Evolutionary conservation across 2,797 vertebrate genomes (phyloP).

Genomic region (Scolopax rusticola): DNA sequence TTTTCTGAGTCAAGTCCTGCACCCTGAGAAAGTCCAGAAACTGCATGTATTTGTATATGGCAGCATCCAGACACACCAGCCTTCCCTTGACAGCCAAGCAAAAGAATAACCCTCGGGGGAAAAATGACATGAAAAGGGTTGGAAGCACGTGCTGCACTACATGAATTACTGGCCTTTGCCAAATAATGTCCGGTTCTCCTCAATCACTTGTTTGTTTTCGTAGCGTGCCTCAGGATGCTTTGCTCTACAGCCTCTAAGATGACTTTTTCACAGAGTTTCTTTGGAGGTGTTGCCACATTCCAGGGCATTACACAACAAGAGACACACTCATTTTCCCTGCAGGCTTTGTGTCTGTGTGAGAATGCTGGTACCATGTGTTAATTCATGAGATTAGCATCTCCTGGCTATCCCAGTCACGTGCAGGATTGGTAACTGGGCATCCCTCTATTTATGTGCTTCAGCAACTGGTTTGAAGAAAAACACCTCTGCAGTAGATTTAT

Average conservation of each 20-base stretch:
- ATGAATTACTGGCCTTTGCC: neutral
- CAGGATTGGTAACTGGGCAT: neutral
- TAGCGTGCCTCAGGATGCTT: neutral
- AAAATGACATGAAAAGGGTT: neutral
- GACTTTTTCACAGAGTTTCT: neutral
- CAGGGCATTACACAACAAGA: neutral
- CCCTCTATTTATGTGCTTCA: neutral
- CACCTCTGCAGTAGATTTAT: neutral
- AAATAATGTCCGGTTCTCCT: neutral
- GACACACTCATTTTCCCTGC: neutral
- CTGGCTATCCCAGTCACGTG: neutral
- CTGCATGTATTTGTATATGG: rapidly evolving
- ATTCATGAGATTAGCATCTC: neutral
- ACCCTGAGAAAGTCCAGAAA: neutral
- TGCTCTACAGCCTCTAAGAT: neutral
- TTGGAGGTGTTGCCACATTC: neutral
- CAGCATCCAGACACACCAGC: neutral
- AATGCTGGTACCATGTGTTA: neutral
- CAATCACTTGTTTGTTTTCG: neutral
- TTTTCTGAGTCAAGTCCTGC: neutral
- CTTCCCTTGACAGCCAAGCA: neutral
- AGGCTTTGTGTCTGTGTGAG: neutral
- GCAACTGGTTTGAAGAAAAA: neutral
- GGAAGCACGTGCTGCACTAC: rapidly evolving
- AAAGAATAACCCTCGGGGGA: neutral